Percentiles rank a stretch among this genome's conserved stretches.
phyloP scores from a whole-genome alignment of 1,140 invertebrate genomes.

The Apolygus lucorum region DNA sequence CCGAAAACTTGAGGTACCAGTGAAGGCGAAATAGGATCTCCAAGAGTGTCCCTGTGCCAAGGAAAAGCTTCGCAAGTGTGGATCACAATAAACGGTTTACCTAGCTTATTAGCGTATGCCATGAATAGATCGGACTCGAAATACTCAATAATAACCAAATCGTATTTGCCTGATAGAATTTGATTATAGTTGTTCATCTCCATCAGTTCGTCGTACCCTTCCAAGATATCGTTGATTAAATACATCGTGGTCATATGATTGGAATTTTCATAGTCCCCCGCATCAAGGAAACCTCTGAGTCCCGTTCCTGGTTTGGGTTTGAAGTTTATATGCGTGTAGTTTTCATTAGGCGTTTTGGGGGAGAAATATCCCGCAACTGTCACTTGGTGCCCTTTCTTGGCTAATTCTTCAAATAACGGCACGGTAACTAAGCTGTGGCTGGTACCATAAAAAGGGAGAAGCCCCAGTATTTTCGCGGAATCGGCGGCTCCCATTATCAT shows the following conservation, averaged over 20 bases:
- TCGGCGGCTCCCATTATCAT: too few relatives aligned
- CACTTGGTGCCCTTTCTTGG: background rate
- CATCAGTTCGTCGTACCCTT: background rate
- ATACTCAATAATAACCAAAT: background rate
- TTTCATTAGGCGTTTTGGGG: background rate
- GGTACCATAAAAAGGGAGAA: background rate
- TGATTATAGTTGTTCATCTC: background rate
- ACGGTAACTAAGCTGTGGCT: background rate
- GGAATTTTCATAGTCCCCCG: background rate
- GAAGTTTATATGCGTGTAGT: background rate
- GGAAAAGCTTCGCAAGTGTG: background rate
- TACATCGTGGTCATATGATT: background rate
- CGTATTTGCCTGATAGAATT: background rate
- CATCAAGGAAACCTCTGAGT: background rate
- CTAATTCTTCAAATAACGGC: slow-evolving; percentile 1
- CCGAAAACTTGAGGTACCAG: background rate
- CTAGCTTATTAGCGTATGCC: background rate
- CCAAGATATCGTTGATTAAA: background rate
- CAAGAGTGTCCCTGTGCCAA: background rate
- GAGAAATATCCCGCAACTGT: background rate
- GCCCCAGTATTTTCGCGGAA: background rate
- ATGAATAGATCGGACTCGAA: background rate
- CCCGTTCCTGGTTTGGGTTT: background rate
- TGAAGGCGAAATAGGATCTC: background rate
- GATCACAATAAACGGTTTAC: background rate